Evolutionary conservation across 2,888 invertebrate species (phyloP), one percentile per base, ranked within the genome.

Genomic region (Orchestes rusci): DNA sequence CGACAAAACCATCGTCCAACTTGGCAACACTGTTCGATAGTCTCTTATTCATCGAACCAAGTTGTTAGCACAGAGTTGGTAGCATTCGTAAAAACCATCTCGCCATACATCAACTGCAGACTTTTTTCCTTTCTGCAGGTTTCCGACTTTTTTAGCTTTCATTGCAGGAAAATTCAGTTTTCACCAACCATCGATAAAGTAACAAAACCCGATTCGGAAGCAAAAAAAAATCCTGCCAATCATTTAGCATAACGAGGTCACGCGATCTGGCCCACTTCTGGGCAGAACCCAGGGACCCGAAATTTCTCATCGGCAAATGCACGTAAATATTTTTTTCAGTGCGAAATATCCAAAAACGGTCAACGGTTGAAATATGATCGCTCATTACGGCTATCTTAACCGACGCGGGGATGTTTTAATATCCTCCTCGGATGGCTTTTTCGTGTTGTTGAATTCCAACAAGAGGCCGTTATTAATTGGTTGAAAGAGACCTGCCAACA

Each of bases 391-490:
- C 56, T 65, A 65, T 64, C 63, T 64, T 59, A 62, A 60, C 57
- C 58, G 57, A 52, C 52, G 46, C 55, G 53, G 66, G 66, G 66
- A 64, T 66, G 64, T 63, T 66, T 65, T 64, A 66, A 66, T 66
- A 66, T 62, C 63, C 57, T 54, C 56, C 59, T 59, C 59, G 62
- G 66, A 67, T 67, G 64, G 66, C 58, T 60, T 67, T 67, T 67
- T 64, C 67, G 60, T 67, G 67, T 67, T 63, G 62, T 55, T 56
- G 63, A 60, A 67, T 66, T 66, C 46, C 67, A 64, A 56, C 53
- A 46, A 53, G 57, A n/a, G n/a, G 51, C 55, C 59, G 61, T 64
- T 67, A 67, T 67, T 67, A 67, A 67, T 67, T 67, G 66, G 65
- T 63, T 64, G 63, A 65, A 38, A 38, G 32, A 37, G 42, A 33